Conservation (phyloP, 2,113 vertebrate genomes). For the Trinectes maculatus region DNA sequence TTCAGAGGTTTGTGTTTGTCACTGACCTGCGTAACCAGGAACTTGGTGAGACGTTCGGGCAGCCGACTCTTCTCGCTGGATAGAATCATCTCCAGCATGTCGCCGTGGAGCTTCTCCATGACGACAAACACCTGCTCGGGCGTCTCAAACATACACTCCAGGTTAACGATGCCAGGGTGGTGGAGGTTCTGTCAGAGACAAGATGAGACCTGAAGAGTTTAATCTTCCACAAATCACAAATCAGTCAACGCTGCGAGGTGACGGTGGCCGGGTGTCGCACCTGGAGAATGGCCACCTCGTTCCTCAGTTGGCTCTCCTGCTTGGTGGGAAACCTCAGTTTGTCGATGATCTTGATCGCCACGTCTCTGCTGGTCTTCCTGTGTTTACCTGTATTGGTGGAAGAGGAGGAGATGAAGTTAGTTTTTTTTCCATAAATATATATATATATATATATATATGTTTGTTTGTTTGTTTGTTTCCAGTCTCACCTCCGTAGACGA, state of each 20-base stretch:
- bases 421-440: no score
- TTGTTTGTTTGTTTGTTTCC: background rate
- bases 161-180: slow-evolving; percentile 94
- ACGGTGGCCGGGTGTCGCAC: no score
- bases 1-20: background rate
- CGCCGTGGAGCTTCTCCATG: slow-evolving; percentile 97
- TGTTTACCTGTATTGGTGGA: slow-evolving; percentile 87
- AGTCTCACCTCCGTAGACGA: slow-evolving; percentile 93
- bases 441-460: no score
- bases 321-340: slow-evolving; percentile 97
- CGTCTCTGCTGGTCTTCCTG: slow-evolving; percentile 93
- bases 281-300: slow-evolving; percentile 98
- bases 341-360: slow-evolving; percentile 97
- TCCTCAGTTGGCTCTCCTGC: slow-evolving; percentile 96
- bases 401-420: background rate
- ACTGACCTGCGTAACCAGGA: slow-evolving; percentile 94
- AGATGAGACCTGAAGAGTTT: no score
- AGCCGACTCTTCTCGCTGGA: slow-evolving; percentile 95
- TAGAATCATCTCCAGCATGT: slow-evolving; percentile 98
- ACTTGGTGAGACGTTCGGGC: slow-evolving; percentile 94
- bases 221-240: no score
- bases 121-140: slow-evolving; percentile 94
- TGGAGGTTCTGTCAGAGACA: slow-evolving; percentile 87
- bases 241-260: no score
- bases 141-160: slow-evolving; percentile 98